Evolutionary conservation across 1,140 invertebrate species (phyloP), one percentile per base, ranked within the genome.

Genomic region (Nixonia krombeini): DNA sequence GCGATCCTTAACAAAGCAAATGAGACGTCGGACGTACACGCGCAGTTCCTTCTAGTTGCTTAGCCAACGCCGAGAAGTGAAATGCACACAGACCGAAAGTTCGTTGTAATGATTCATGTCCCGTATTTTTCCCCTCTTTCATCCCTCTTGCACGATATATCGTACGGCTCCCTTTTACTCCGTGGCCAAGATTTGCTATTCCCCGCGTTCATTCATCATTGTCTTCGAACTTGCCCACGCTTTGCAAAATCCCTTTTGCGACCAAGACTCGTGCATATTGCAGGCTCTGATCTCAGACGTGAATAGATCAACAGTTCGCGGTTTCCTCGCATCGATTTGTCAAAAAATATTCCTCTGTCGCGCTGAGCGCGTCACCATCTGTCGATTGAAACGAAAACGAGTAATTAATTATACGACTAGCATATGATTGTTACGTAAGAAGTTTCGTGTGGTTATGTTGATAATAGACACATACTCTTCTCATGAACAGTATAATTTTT

Each of bases 141-240:
- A 42, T 51, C 18, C 45, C 51, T 58, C 56, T 57, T 65, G 50
- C 37, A 62, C 52, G 58, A 70, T 61, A 67, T 53, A 46, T 57
- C 51, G 57, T 61, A 16, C 44, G 16, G 58, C 50, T 52, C 44
- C 28, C 33, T 49, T 57, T 53, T 49, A 44, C 53, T 62, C 52
- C 41, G 45, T 50, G 62, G 51, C 73, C 61, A 70, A 74, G 75
- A 79, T 75, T 73, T 73, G 73, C 63, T 63, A 67, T 77, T 76
- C 64, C 70, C 65, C 37, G 37, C 38, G 59, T 51, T 49, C 75
- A 76, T 79, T 73, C 75, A 73, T 79, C 76, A 76, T 76, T 74
- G 67, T 75, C 47, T 44, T 26, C 23, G 56, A 61, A 49, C 45
- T 67, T 51, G 26, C 42, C 31, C 49, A 52, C 37, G 53, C 47